Percentiles rank a stretch among this genome's conserved stretches.
Evolutionary conservation across 2,888 invertebrate species (phyloP).

Genomic region (Germaria angustata): DNA sequence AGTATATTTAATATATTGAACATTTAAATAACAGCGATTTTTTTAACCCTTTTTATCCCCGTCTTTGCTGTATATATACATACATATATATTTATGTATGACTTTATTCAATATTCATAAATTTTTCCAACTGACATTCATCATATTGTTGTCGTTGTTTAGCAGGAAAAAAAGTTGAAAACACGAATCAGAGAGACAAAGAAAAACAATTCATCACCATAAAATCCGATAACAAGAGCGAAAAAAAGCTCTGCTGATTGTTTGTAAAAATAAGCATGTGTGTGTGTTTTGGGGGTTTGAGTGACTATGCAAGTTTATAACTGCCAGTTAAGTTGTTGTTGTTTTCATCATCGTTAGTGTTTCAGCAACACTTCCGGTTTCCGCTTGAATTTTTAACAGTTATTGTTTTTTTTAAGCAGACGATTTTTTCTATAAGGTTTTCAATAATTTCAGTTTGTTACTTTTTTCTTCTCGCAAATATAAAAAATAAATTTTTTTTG

Average conservation of each 20-base stretch:
- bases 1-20: too few species aligned
- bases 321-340: slow-evolving; percentile 62
- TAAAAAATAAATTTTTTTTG: neutral
- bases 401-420: slow-evolving; percentile 36
- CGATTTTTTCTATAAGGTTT: slow-evolving; percentile 12
- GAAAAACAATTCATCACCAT: slow-evolving; percentile 31
- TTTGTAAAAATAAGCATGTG: slow-evolving; percentile 4
- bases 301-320: slow-evolving; percentile 14
- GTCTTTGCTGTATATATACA: too few species aligned
- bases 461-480: neutral
- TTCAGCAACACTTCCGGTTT: slow-evolving; percentile 72
- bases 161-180: neutral
- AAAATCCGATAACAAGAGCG: neutral
- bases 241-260: slow-evolving; percentile 42
- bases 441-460: slow-evolving; percentile 43
- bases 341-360: slow-evolving; percentile 68
- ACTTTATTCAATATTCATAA: slow-evolving; percentile 64
- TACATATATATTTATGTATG: too few species aligned
- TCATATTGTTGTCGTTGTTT: slow-evolving; percentile 53
- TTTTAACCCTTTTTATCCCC: too few species aligned
- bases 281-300: neutral
- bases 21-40: too few species aligned
- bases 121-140: slow-evolving; percentile 60
- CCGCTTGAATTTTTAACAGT: slow-evolving; percentile 67
- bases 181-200: neutral